These are phyloP conservation scores for Babyrousa celebensis DNA, from an alignment of 2,797 vertebrate species.

Conservation along the genomic window DNA sequence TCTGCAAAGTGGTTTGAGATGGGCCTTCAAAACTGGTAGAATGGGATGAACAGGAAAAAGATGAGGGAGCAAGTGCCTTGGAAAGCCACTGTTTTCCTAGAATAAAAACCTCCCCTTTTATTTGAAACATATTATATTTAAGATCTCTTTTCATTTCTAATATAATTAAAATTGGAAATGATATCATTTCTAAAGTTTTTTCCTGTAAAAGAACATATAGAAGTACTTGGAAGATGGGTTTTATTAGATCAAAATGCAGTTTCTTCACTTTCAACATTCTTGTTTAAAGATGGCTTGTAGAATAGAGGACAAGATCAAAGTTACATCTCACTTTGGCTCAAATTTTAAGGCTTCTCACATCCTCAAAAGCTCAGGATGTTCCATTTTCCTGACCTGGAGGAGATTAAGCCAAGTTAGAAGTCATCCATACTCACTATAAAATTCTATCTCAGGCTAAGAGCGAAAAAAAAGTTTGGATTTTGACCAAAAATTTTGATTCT, in stretches of 20 bases:
- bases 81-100: not conserved
- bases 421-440: not conserved
- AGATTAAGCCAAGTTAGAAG: not conserved
- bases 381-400: not conserved
- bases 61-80: not conserved
- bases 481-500: slow-evolving; percentile 20
- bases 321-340: not conserved
- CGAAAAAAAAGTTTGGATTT: not conserved
- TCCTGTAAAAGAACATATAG: not conserved
- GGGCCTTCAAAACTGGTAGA: not conserved
- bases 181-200: slow-evolving; percentile 6
- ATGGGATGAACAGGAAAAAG: not conserved
- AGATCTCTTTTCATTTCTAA: slow-evolving; percentile 57
- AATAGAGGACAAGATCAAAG: slow-evolving; percentile 39
- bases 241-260: slow-evolving; percentile 68
- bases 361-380: slow-evolving; percentile 14
- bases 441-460: not conserved
- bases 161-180: slow-evolving; percentile 67
- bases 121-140: slow-evolving; percentile 3
- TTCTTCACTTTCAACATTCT: slow-evolving; percentile 59
- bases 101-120: not conserved
- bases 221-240: slow-evolving; percentile 50
- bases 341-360: not conserved
- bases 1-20: not conserved
- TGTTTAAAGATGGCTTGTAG: slow-evolving; percentile 4